Conservation (phyloP, 1,140 invertebrate species). For the Argopecten irradians region DNA sequence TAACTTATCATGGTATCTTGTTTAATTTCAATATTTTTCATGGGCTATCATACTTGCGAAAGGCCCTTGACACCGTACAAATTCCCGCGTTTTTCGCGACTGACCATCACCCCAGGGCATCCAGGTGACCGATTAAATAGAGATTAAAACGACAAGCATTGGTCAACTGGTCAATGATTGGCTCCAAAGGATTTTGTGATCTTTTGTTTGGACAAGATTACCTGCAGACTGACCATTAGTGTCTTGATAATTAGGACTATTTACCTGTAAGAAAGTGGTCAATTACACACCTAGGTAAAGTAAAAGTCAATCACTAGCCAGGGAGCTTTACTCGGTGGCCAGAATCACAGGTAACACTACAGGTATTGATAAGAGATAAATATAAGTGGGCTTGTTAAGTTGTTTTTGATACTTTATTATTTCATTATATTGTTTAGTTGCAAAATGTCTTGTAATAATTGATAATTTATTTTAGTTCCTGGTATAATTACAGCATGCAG, state of each 20-base stretch:
- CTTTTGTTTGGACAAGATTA: conserved; percentile 7
- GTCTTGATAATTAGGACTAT: conserved; percentile 3
- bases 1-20: background rate
- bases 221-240: background rate
- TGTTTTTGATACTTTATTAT: no score
- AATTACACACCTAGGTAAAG: background rate
- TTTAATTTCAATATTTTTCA: background rate
- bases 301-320: background rate
- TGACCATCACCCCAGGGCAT: background rate
- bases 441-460: no score
- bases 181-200: conserved; percentile 7
- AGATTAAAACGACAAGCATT: conserved; percentile 21
- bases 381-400: background rate
- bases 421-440: no score
- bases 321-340: background rate
- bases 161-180: conserved; percentile 15
- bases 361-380: background rate
- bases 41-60: background rate
- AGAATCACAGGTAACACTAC: background rate
- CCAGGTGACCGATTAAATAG: background rate
- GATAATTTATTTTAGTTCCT: no score
- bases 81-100: background rate
- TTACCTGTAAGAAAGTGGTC: conserved; percentile 8
- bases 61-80: background rate
- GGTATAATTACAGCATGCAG: no score